Conservation (phyloP, 2,113 vertebrate genomes). For the Thunnus maccoyii region DNA sequence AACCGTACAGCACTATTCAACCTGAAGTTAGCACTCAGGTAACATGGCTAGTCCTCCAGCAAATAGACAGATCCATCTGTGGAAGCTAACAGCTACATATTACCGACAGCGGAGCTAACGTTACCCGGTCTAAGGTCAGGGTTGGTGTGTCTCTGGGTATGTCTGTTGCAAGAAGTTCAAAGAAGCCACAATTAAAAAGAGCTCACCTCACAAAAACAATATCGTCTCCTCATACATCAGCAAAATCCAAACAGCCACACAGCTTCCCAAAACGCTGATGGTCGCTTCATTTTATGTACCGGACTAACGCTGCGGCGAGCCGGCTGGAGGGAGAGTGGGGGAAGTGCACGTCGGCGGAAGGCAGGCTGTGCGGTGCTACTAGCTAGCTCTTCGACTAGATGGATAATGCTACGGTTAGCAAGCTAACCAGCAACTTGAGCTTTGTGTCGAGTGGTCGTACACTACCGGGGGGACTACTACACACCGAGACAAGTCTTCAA, state of each 20-base stretch:
- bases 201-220: constrained; percentile 83
- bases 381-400: constrained; percentile 68
- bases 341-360: constrained; percentile 83
- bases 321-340: constrained; percentile 82
- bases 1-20: constrained; percentile 35
- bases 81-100: constrained; percentile 71
- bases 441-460: constrained; percentile 41
- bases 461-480: constrained; percentile 12
- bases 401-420: constrained; percentile 52
- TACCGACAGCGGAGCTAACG: constrained; percentile 68
- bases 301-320: constrained; percentile 81
- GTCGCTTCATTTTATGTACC: constrained; percentile 84
- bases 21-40: constrained; percentile 62
- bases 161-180: constrained; percentile 53
- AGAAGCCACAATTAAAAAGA: constrained; percentile 30
- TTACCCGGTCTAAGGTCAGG: constrained; percentile 83
- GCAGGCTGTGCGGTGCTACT: constrained; percentile 70
- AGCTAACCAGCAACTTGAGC: constrained; percentile 36
- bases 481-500: constrained; percentile 23
- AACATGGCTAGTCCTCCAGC: constrained; percentile 68
- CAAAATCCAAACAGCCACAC: constrained; percentile 80
- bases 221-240: constrained; percentile 83
- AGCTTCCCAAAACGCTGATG: constrained; percentile 77
- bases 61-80: constrained; percentile 69
- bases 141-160: constrained; percentile 59